A percentile compares a stretch with the other conserved stretches of the same genome.
phyloP scores from a whole-genome alignment of 2,888 invertebrate species.

The Sesamia inferens region DNA sequence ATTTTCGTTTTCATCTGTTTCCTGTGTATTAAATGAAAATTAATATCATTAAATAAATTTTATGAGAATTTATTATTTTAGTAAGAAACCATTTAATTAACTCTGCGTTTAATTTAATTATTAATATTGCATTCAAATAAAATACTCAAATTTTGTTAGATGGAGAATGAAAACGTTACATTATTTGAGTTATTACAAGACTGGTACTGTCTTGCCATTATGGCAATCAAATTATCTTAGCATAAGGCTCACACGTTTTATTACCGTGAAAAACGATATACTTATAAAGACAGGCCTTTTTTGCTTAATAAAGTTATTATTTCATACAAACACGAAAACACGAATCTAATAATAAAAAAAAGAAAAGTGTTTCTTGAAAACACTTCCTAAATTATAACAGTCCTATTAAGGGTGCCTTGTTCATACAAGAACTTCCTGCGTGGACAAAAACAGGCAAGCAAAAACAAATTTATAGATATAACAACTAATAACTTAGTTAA shows the following conservation, averaged over 20 bases:
- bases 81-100: not conserved
- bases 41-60: not conserved
- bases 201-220: not conserved
- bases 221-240: not conserved
- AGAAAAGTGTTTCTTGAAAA: not conserved
- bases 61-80: not conserved
- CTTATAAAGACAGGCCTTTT: not conserved
- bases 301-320: too few relatives aligned
- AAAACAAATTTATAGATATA: conserved; percentile 8
- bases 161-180: not conserved
- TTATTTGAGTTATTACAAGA: not conserved
- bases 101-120: not conserved
- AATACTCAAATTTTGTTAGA: not conserved
- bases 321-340: too few relatives aligned
- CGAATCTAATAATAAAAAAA: too few relatives aligned
- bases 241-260: too few relatives aligned
- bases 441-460: not conserved
- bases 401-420: too few relatives aligned
- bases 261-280: too few relatives aligned
- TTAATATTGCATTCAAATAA: not conserved
- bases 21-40: not conserved
- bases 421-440: too few relatives aligned
- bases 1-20: conserved; percentile 5
- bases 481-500: not conserved
- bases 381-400: not conserved